A percentile compares a stretch with the other conserved stretches of the same genome.
Evolutionary conservation across 23 tunicate species (phyloP).

Genomic region (Trididemnum nubilum): DNA sequence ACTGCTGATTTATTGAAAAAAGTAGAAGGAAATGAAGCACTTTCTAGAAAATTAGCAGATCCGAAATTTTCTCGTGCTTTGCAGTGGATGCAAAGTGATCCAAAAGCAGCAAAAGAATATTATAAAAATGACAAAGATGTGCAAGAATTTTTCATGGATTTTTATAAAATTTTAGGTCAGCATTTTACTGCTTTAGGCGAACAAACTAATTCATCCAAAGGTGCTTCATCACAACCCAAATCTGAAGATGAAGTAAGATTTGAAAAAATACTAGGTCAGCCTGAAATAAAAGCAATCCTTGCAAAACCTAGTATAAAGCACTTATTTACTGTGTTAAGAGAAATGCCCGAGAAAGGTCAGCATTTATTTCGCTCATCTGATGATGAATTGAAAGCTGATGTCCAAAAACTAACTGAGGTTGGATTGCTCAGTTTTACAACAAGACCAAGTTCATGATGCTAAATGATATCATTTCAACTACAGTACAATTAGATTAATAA

Average conservation of each 20-base stretch:
- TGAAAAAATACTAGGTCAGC: conserved; percentile 45
- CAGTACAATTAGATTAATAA: not conserved
- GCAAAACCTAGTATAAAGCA: conserved; percentile 62
- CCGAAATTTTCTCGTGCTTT: conserved; percentile 70
- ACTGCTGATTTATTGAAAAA: conserved; percentile 68
- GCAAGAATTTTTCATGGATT: conserved; percentile 67
- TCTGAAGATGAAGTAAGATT: conserved; percentile 63
- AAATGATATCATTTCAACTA: not conserved
- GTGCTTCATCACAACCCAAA: not conserved
- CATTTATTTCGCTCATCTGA: conserved; percentile 40
- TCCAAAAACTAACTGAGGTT: conserved; percentile 56
- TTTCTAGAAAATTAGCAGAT: conserved; percentile 53
- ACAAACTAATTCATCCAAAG: not conserved
- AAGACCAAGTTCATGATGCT: conserved; percentile 14
- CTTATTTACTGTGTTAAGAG: conserved; percentile 42
- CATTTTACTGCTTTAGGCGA: conserved; percentile 68
- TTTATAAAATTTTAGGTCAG: conserved; percentile 67
- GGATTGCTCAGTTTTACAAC: conserved; percentile 44
- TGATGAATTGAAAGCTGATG: conserved; percentile 58
- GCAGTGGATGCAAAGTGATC: conserved; percentile 75
- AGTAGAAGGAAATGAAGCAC: conserved; percentile 60
- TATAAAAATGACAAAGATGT: conserved; percentile 78
- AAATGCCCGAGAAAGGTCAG: conserved; percentile 64
- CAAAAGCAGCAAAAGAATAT: conserved; percentile 73
- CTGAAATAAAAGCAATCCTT: conserved; percentile 61